Evolutionary conservation across 2,113 vertebrate species (phyloP), one percentile per base, ranked within the genome.

Genomic region (Thunnus thynnus): DNA sequence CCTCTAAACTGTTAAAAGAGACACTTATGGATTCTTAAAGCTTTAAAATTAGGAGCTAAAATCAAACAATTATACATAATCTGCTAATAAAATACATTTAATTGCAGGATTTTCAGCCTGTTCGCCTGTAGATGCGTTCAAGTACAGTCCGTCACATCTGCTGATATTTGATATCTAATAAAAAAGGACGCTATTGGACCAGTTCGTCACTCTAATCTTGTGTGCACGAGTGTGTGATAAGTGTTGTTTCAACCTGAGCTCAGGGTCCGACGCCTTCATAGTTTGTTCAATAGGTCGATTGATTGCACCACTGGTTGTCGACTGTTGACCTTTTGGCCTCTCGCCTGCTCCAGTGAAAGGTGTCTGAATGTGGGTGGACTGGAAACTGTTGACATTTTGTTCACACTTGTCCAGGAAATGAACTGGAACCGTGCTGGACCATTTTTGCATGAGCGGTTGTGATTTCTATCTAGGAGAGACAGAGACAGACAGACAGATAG

Each of bases 381-480:
- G 78, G 83, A 87, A 74, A 71, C 89, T 69, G 91, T 89, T 89
- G 77, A 89, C 73, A 79, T 84, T 91, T 83, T 27, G 75, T 80
- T 88, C 83, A 84, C 83, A 73, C 76, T 87, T 82, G 82, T 89
- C 87, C 91, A 85, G 77, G 84, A 89, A 74, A 64, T 90, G 84
- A 92, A 89, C 88, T 77, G 87, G 81, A 93, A 88, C 87, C 9
- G 10, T 18, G 52, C 63, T 12, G 86, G 88, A 85, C 82, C 1
- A 64, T 74, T 71, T 89, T 76, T 85, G 88, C 87, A 86, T 78
- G 88, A 87, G 85, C 36, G 76, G 44, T 50, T 88, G n/a, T 17
- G 86, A 92, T 94, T 65, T 60, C 67, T 84, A 87, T 92, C 89
- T 69, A 11, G 44, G 51, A 72, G 51, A 55, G 55, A 64, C 44